Conservation (phyloP, 2,797 vertebrate genomes). For the Carcharodon carcharias region DNA sequence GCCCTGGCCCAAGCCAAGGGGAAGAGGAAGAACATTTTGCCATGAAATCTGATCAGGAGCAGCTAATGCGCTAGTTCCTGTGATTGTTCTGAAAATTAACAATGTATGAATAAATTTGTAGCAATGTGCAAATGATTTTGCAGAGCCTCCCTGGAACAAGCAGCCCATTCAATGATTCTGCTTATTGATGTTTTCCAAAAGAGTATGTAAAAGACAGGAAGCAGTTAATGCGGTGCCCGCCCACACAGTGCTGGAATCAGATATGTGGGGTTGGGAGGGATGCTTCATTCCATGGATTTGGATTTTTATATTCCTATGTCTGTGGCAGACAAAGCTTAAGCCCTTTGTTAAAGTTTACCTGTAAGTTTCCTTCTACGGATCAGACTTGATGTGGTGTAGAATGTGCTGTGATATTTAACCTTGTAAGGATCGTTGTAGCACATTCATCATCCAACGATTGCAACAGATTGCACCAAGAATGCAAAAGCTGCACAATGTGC, state of each 20-base stretch:
- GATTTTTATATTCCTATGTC: background rate
- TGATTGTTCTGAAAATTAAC: constrained; percentile 5
- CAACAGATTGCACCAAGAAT: background rate
- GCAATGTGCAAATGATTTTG: background rate
- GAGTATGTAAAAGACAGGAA: background rate
- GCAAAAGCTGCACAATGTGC: background rate
- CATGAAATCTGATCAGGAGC: constrained; percentile 1
- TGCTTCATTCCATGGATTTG: background rate
- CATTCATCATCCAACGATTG: background rate
- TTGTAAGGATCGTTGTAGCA: background rate
- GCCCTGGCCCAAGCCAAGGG: background rate
- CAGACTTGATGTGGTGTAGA: background rate
- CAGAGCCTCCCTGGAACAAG: background rate
- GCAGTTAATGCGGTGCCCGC: background rate
- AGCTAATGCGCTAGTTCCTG: background rate
- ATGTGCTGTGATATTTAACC: background rate
- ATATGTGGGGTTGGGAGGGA: background rate
- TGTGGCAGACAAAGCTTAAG: background rate
- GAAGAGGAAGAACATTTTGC: background rate
- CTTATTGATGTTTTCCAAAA: background rate
- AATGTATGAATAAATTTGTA: constrained; percentile 3
- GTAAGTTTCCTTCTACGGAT: background rate
- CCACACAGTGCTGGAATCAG: background rate
- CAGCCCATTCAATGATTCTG: background rate
- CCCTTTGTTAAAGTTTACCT: background rate